A percentile compares a stretch with the other conserved stretches of the same genome.
Evolutionary conservation across 2,888 invertebrate genomes (phyloP).

Genomic region (Nipponacmea schrenckii): DNA sequence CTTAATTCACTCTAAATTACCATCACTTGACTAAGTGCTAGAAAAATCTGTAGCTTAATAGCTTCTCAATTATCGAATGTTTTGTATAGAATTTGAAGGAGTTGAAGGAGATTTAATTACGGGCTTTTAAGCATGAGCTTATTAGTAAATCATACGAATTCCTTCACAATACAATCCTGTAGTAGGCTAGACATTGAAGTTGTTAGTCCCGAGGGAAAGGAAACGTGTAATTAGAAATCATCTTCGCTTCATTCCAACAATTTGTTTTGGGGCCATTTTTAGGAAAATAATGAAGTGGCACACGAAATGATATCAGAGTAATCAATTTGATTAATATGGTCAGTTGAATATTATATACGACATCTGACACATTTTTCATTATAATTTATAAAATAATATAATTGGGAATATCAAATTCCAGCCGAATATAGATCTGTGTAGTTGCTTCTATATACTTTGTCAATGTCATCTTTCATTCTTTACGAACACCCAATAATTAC

Average conservation of each 20-base stretch:
- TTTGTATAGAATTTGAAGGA: too few species aligned
- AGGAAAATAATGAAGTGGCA: slow-evolving; percentile 4
- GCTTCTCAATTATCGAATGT: too few species aligned
- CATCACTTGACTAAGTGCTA: too few species aligned
- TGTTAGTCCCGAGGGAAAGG: background rate
- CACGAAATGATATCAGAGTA: background rate
- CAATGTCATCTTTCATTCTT: too few species aligned
- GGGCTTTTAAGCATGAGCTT: background rate
- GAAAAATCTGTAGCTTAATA: too few species aligned
- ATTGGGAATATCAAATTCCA: too few species aligned
- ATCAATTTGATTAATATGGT: background rate
- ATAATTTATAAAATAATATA: too few species aligned
- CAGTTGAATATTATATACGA: background rate
- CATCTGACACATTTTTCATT: too few species aligned
- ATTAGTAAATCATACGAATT: background rate
- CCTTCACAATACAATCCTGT: background rate
- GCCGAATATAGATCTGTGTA: too few species aligned
- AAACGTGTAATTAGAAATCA: slow-evolving; percentile 7
- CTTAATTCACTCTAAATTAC: too few species aligned
- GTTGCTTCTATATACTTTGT: too few species aligned
- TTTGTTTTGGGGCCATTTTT: slow-evolving; percentile 2
- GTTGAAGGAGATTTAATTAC: background rate
- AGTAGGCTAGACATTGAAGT: background rate
- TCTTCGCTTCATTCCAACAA: background rate
- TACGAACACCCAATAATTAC: too few species aligned